These are phyloP conservation scores for Forbesichthys papilliferus DNA, from an alignment of 2,113 vertebrate species.

Conservation along the genomic window DNA sequence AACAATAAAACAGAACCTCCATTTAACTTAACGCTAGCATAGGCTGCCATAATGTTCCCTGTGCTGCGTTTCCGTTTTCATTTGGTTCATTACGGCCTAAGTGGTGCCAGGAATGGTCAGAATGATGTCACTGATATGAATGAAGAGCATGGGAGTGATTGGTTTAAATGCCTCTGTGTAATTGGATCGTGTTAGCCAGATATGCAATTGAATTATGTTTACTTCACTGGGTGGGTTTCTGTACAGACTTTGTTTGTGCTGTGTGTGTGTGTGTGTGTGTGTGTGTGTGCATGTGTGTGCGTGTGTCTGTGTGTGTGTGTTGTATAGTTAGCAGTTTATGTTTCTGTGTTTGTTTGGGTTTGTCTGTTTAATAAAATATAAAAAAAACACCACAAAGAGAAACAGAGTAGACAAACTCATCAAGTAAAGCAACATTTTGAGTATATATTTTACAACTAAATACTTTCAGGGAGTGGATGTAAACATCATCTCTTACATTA, in stretches of 20 bases:
- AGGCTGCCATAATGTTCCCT: constrained; percentile 56
- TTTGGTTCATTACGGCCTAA: constrained; percentile 74
- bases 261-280: constrained; percentile 13
- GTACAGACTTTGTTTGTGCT: constrained; percentile 10
- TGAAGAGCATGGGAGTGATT: constrained; percentile 72
- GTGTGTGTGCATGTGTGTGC: constrained; percentile 12
- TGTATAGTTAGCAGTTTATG: not conserved
- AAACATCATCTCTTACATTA: too few relatives aligned
- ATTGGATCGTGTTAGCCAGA: constrained; percentile 74
- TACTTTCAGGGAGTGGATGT: too few relatives aligned
- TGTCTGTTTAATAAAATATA: not conserved
- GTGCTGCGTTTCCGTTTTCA: constrained; percentile 68
- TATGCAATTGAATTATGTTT: constrained; percentile 77
- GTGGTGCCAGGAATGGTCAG: constrained; percentile 73
- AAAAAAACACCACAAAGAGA: not conserved
- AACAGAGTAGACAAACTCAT: constrained; percentile 17
- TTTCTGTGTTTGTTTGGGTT: not conserved
- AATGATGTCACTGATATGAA: constrained; percentile 75
- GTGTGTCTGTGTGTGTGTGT: constrained; percentile 1
- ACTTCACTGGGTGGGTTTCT: constrained; percentile 66
- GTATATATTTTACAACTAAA: too few relatives aligned
- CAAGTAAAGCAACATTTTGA: not conserved
- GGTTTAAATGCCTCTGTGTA: constrained; percentile 75
- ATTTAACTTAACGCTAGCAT: constrained; percentile 65
- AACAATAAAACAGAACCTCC: constrained; percentile 60